Evolutionary conservation across 2,797 vertebrate species (phyloP).

Genomic region (Aulostomus chinensis): DNA sequence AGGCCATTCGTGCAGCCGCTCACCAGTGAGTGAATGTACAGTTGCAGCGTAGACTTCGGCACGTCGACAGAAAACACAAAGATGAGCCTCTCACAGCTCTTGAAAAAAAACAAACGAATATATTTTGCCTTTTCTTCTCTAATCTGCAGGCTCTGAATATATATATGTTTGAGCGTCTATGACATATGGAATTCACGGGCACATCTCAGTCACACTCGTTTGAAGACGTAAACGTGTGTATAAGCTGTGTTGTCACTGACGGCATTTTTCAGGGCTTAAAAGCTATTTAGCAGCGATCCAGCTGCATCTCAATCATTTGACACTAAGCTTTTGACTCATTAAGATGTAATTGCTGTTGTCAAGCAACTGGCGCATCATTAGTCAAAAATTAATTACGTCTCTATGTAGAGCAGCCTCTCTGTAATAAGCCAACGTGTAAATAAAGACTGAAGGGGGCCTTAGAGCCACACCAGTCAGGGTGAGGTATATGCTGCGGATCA

Average conservation of each 20-base stretch:
- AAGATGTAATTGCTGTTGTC: slow-evolving; percentile 76
- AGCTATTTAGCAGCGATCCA: slow-evolving; percentile 61
- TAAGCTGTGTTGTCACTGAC: slow-evolving; percentile 38
- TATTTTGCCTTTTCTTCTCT: slow-evolving; percentile 5
- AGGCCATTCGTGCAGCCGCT: slow-evolving; percentile 68
- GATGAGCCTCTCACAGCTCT: slow-evolving; percentile 20
- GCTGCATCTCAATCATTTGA: slow-evolving; percentile 68
- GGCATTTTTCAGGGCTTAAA: slow-evolving; percentile 54
- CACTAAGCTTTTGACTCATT: slow-evolving; percentile 71
- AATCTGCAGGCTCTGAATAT: slow-evolving; percentile 10
- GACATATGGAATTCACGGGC: too few species aligned
- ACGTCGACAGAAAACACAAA: slow-evolving; percentile 18
- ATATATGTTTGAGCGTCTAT: not conserved
- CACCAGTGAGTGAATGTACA: slow-evolving; percentile 43
- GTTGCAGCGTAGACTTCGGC: slow-evolving; percentile 40
- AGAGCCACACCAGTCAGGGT: slow-evolving; percentile 41
- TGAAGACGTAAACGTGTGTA: slow-evolving; percentile 46
- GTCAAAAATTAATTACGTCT: slow-evolving; percentile 74
- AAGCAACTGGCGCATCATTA: slow-evolving; percentile 69
- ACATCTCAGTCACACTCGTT: too few species aligned
- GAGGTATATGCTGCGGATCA: slow-evolving; percentile 26
- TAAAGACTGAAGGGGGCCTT: slow-evolving; percentile 59
- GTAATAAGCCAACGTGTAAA: slow-evolving; percentile 69
- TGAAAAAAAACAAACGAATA: slow-evolving; percentile 16
- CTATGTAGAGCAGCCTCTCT: slow-evolving; percentile 59